A percentile compares a stretch with the other conserved stretches of the same genome.
phyloP scores from a whole-genome alignment of 2,797 vertebrate species.

The Urophycis tenuis region DNA sequence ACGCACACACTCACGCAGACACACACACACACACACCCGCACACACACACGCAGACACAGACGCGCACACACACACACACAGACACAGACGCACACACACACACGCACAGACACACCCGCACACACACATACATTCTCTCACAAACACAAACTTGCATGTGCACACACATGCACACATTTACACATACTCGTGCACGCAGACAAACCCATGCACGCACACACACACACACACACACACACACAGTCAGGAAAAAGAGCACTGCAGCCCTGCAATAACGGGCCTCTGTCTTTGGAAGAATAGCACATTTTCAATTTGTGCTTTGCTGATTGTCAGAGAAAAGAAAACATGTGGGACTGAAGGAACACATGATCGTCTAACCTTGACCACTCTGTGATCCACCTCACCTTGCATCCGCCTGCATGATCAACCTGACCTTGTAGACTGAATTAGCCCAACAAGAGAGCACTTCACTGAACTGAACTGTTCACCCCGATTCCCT shows the following conservation, averaged over 20 bases:
- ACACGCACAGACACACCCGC: not conserved
- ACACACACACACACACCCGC: not conserved
- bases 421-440: slow-evolving; percentile 58
- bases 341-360: slow-evolving; percentile 42
- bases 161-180: too few species aligned
- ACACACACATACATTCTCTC: too few species aligned
- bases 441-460: slow-evolving; percentile 41
- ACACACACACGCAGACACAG: not conserved
- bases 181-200: not conserved
- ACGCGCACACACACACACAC: not conserved
- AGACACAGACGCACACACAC: not conserved
- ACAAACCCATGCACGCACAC: not conserved
- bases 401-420: slow-evolving; percentile 19
- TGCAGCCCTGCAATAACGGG: not conserved
- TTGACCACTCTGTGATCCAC: slow-evolving; percentile 41
- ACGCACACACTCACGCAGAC: not conserved
- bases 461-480: slow-evolving; percentile 47
- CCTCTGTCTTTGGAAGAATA: not conserved
- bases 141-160: too few species aligned
- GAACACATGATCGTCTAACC: slow-evolving; percentile 18
- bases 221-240: too few species aligned
- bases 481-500: slow-evolving; percentile 29
- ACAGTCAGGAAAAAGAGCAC: too few species aligned
- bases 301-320: not conserved
- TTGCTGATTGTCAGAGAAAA: slow-evolving; percentile 43